Base-by-base conservation (phyloP, 2,113 vertebrate species). In the Hyaena hyaena region DNA sequence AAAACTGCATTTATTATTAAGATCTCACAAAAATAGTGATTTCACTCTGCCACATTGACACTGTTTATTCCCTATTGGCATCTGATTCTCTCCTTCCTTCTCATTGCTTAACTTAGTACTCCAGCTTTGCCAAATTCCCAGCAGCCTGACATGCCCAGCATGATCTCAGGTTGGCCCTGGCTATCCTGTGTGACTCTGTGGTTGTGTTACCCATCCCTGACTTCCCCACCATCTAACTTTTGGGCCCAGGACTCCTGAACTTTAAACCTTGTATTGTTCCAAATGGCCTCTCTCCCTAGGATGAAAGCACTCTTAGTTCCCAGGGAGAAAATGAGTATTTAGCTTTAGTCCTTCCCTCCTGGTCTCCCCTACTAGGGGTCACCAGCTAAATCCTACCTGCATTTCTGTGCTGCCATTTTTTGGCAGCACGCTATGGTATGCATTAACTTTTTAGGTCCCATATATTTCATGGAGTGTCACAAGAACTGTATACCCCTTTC, bases 101-200 rank as follows among this genome's bases (percentile, higher is more conserved):
- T 93, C 10, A 43, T 93, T 96, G 43, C 53, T 96, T 82, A 93
- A 16, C 77, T 71, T 65, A 43, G 35, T 94, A 43, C 84, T 87
- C 83, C 84, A 28, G 16, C 7, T 66, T 90, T 83, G 81, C 82
- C 79, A 74, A 55, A 58, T 94, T 93, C 53, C 69, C 71, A 79
- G 69, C 11, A 74, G 66, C 31, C 31, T 71, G 31, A 58, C 84
- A 23, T 7, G 10, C 50, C 45, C 86, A 74, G 61, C 7, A 14
- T 39, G 73, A 43, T 63, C 23, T 63, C 90, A 35, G 9, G n/a
- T 55, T 0, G 0, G 19, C 11, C 28, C 23, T 4, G 31, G 53
- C 63, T 83, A 11, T 85, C 14, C 53, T 73, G 65, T 26, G 7
- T 76, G 55, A 17, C 15, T 81, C 61, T 87, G 26, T 26, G 39